Base-by-base conservation (phyloP, 2,888 invertebrate species). In the Plagodis dolabraria region DNA sequence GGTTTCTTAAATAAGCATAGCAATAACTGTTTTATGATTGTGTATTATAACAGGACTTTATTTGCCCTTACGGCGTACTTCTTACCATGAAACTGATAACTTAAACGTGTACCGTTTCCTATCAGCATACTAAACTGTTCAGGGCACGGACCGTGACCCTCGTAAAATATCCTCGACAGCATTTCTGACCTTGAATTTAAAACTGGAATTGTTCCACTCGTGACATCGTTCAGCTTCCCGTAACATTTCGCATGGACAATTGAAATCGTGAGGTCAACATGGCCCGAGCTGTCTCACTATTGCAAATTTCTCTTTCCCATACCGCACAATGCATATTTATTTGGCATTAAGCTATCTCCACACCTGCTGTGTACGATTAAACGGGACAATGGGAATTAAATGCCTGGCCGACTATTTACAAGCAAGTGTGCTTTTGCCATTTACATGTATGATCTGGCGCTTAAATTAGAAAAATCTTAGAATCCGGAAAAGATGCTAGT, bases 251-350 rank as follows among this genome's bases (percentile, higher is more conserved):
- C 88, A 88, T 89, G 90, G 91, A 90, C 91, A 90, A 90, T 91
- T 89, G 91, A 87, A 92, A 90, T 88, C 92, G 92, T 92, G 92
- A 92, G 91, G 91, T 91, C 92, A 90, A 77, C 87, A 82, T 84
- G 87, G 83, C 86, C 83, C 81, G 85, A 75, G 83, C 87, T 82
- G 85, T 85, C 86, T 87, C 83, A 80, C 80, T 78, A 82, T 82
- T 83, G 87, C 87, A 84, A 89, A 89, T 90, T 89, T 90, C 89
- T 87, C 87, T 86, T 88, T 88, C 88, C 88, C 89, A 89, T 87
- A 90, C 86, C 79, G 82, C 74, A 76, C 77, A 76, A 75, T 80
- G 84, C 77, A 85, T 85, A 83, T 86, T 86, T 87, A 80, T 80
- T 79, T 79, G 80, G 77, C 76, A 78, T 81, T 82, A 75, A 79